Base-by-base conservation (phyloP, 2,888 invertebrate species). In the Polylopha cassiicola region DNA sequence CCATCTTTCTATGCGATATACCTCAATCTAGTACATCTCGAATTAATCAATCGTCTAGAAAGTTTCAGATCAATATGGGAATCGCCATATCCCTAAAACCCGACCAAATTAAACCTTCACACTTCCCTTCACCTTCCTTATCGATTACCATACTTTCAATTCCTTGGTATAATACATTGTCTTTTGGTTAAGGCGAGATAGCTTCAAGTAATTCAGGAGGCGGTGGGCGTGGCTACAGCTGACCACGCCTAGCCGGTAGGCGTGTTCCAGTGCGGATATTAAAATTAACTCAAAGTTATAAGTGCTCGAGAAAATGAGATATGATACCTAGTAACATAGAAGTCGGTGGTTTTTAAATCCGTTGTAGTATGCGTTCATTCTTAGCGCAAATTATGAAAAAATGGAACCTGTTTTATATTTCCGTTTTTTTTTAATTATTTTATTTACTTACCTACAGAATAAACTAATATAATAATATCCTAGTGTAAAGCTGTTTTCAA, bases 1-100 rank as follows among this genome's bases (percentile, higher is more conserved):
- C 43, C 26, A 45, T 28, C 20, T 32, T 6, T 36, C 20, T 37
- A 46, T 45, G 22, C 36, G 53, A 46, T 45, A 42, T 36, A 46
- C 50, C 53, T 48, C 47, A 39, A 43, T 45, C 50, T 60, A 60
- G 64, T 66, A 69, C 34, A 41, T 30, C 34, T 26, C 7, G 30
- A 30, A 36, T 67, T 58, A 73, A 82, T 79, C 81, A 84, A 80
- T 81, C 70, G 84, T 84, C 84, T 84, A 78, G 73, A 81, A 84
- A 84, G 75, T 84, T 85, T 24, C 45, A 61, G 72, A 81, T 85
- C 84, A 63, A 84, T 84, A 84, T 62, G 48, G 60, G 61, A 61
- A 73, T 78, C 68, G 63, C 70, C 69, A 72, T 64, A 63, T 64
- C 58, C 55, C 44, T 55, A 54, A 50, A 50, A 74, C 44, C 46